Evolutionary conservation across 2,888 invertebrate species (phyloP).

Genomic region (Cremastinae sp.): DNA sequence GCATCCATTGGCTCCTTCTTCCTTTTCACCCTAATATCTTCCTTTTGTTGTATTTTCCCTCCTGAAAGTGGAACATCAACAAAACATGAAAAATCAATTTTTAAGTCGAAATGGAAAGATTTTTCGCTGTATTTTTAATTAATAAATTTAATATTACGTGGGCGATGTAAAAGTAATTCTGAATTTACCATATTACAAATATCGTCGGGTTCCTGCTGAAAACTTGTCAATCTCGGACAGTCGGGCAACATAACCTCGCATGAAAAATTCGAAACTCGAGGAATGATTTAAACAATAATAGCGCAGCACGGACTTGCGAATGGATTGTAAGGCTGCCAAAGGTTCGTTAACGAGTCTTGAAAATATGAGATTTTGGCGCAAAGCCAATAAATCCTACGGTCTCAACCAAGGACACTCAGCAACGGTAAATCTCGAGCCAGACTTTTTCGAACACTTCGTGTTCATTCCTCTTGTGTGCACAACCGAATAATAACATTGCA

Average conservation of each 20-base stretch:
- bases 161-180: not conserved
- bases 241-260: conserved; percentile 56
- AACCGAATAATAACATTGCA: conserved; percentile 19
- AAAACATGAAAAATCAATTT: not conserved
- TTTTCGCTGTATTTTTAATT: not conserved
- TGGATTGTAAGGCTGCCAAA: not conserved
- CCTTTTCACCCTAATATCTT: conserved; percentile 70
- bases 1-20: conserved; percentile 70
- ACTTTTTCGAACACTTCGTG: conserved; percentile 43
- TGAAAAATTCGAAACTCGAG: conserved; percentile 20
- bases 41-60: conserved; percentile 68
- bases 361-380: not conserved
- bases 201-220: conserved; percentile 30
- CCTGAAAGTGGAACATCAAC: conserved; percentile 36
- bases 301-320: not conserved
- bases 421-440: conserved; percentile 6
- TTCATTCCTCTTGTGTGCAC: conserved; percentile 12
- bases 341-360: conserved; percentile 4
- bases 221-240: conserved; percentile 35
- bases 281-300: conserved; percentile 14
- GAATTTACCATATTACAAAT: conserved; percentile 53
- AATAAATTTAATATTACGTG: not conserved
- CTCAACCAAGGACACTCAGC: conserved; percentile 15
- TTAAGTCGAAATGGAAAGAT: not conserved
- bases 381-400: not conserved